Conservation (phyloP, 2,113 vertebrate species). For the Scomber scombrus region DNA sequence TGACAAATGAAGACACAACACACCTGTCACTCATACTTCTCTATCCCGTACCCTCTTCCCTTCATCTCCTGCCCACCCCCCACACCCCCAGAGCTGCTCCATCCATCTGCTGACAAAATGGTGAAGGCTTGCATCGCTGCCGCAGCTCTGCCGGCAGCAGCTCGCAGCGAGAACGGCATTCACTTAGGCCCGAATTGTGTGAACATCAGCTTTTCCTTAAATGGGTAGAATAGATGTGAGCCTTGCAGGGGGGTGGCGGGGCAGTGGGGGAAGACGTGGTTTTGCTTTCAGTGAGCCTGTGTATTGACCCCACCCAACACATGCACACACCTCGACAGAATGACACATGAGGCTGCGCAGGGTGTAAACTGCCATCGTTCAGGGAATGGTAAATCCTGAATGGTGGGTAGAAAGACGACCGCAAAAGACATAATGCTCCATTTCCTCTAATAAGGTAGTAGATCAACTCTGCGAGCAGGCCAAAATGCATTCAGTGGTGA, state of each 20-base stretch:
- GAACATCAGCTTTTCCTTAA: constrained; percentile 67
- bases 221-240: constrained; percentile 59
- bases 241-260: neutral
- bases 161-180: constrained; percentile 33
- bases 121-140: constrained; percentile 8
- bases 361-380: constrained; percentile 85
- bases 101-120: constrained; percentile 51
- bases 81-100: constrained; percentile 9
- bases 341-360: constrained; percentile 83
- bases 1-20: constrained; percentile 67
- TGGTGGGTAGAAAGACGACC: constrained; percentile 79
- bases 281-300: constrained; percentile 28
- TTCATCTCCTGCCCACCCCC: constrained; percentile 22
- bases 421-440: constrained; percentile 81
- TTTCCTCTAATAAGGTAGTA: constrained; percentile 80
- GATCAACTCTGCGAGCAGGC: constrained; percentile 63
- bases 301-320: constrained; percentile 29
- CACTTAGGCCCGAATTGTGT: constrained; percentile 42
- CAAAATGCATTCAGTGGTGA: constrained; percentile 32
- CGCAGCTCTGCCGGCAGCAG: constrained; percentile 14
- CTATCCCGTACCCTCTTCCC: neutral
- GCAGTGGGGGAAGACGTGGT: constrained; percentile 13
- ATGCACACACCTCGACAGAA: constrained; percentile 45
- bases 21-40: constrained; percentile 61
- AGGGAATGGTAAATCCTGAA: constrained; percentile 85